Conservation (phyloP, 1,140 invertebrate genomes). For the Drosophila kikkawai region DNA sequence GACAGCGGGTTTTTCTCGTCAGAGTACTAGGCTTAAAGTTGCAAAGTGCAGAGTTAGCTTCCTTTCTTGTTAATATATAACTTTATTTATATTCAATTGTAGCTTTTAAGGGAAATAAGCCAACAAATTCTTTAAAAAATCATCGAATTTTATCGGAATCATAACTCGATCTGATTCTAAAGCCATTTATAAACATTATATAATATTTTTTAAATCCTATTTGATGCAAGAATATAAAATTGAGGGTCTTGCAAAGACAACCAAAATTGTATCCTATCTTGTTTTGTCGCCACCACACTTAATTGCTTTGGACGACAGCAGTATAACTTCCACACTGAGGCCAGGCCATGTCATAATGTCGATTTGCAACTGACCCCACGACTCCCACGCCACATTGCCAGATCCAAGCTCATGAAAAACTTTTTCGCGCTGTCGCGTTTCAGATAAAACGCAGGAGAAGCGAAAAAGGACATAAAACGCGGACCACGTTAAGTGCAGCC, state of each 20-base stretch:
- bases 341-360: conserved; percentile 30
- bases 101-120: too few species aligned
- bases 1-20: too few species aligned
- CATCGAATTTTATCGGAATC: background rate
- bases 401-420: conserved; percentile 25
- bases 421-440: conserved; percentile 33
- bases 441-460: conserved; percentile 42
- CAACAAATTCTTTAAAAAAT: background rate
- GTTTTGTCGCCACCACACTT: background rate
- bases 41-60: too few species aligned
- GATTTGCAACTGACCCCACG: conserved; percentile 14
- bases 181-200: too few species aligned
- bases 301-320: conserved; percentile 13
- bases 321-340: background rate
- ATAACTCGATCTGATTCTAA: too few species aligned
- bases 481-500: conserved; percentile 67
- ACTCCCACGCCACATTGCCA: background rate
- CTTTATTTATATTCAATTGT: background rate
- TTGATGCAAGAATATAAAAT: background rate
- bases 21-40: too few species aligned
- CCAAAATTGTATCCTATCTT: background rate
- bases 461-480: conserved; percentile 60
- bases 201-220: background rate
- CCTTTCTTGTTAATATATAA: background rate
- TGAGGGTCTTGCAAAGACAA: background rate